Evolutionary conservation across 23 tunicate species (phyloP), one percentile per base, ranked within the genome.

Genomic region (Aplidium turbinatum): DNA sequence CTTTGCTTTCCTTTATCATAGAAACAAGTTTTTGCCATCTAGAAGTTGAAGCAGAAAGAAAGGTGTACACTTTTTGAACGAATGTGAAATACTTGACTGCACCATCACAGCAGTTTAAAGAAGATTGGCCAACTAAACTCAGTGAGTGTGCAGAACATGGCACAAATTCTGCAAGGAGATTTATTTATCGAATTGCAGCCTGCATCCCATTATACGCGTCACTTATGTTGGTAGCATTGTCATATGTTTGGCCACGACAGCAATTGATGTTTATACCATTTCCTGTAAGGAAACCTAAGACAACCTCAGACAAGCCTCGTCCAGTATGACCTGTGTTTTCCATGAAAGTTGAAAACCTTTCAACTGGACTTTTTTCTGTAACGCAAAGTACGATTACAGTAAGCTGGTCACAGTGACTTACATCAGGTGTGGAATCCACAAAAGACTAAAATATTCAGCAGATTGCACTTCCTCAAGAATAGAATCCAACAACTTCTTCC

Each of bases 11-110:
- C n/a, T n/a, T n/a, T n/a, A n/a, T n/a, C n/a, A n/a, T n/a, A n/a
- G n/a, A n/a, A n/a, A n/a, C n/a, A n/a, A n/a, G n/a, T n/a, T n/a
- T n/a, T n/a, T n/a, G n/a, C n/a, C n/a, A n/a, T n/a, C n/a, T n/a
- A n/a, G n/a, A n/a, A n/a, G 72, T 65, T 65, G 72, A 65, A 19
- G 72, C 72, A 65, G 72, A 36, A 21, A 65, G 38, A 38, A 65
- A 65, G 9, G 18, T 38, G 24, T 36, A 65, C 20, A 65, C 18
- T 18, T 65, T 65, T 21, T 65, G 50, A 65, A 65, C 7, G 38
- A 65, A 65, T 11, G 29, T 30, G 7, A 65, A 38, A 38, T 36
- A 65, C 24, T 27, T n/a, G 38, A 36, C 50, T 19, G 50, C 23
- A 35, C 38, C 31, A 35, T 3, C 20, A 65, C 48, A 65, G 50